Percentiles rank a stretch among this genome's conserved stretches.
Conservation (phyloP, 1,140 invertebrate genomes). For the Frieseomelitta varia region DNA sequence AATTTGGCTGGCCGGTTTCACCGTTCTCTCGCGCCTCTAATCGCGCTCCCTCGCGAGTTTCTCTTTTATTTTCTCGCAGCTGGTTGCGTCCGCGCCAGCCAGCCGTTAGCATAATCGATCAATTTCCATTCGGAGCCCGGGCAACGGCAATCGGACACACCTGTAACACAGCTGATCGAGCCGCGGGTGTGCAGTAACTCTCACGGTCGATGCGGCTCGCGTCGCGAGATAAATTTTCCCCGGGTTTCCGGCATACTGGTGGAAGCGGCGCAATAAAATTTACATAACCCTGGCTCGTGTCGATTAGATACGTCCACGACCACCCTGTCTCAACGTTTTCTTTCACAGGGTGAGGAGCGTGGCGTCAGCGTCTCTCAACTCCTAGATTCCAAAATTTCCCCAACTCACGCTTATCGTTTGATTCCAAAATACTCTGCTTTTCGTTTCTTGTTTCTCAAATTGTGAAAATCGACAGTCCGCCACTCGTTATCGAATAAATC, state of each 20-base stretch:
- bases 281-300: conserved; percentile 59
- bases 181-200: conserved; percentile 51
- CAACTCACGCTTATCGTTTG: too few relatives aligned
- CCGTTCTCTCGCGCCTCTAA: conserved; percentile 16
- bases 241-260: conserved; percentile 59
- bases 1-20: neutral
- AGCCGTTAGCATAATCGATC: conserved; percentile 68
- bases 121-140: conserved; percentile 62
- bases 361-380: conserved; percentile 18
- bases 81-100: conserved; percentile 45
- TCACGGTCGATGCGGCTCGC: conserved; percentile 13
- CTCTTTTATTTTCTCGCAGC: conserved; percentile 32
- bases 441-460: too few relatives aligned
- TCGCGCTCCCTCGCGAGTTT: conserved; percentile 10
- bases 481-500: too few relatives aligned
- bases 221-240: conserved; percentile 59
- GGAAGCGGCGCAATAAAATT: conserved; percentile 59
- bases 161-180: conserved; percentile 51
- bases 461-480: too few relatives aligned
- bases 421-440: neutral
- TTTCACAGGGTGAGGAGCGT: neutral
- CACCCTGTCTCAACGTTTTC: neutral
- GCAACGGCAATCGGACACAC: conserved; percentile 55
- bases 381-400: too few relatives aligned
- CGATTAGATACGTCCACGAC: conserved; percentile 51